Conservation (phyloP, 2,888 invertebrate species). For the Dexiosoma caninum region DNA sequence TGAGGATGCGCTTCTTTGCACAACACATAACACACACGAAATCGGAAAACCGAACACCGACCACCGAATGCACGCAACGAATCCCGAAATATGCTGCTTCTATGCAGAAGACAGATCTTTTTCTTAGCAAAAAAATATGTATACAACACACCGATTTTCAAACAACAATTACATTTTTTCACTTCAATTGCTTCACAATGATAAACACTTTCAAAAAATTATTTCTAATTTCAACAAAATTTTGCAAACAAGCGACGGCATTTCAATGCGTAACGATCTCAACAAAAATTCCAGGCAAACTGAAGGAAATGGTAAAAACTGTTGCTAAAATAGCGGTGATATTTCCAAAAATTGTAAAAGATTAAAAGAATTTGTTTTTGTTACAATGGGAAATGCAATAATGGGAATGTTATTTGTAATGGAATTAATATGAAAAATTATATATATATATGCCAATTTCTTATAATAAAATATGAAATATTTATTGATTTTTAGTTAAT, state of each 20-base stretch:
- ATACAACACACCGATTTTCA: background rate
- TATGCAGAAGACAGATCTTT: background rate
- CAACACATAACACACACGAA: background rate
- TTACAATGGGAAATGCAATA: background rate
- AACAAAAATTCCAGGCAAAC: background rate
- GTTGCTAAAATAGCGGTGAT: background rate
- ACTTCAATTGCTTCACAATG: too few relatives aligned
- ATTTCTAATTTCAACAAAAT: background rate
- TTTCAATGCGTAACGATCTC: background rate
- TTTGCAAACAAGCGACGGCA: too few relatives aligned
- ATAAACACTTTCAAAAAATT: too few relatives aligned
- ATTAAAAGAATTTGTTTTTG: slow-evolving; percentile 1
- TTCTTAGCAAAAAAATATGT: background rate
- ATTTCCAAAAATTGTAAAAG: background rate
- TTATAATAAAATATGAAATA: too few relatives aligned
- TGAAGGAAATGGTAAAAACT: background rate
- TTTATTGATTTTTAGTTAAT: too few relatives aligned
- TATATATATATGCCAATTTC: too few relatives aligned
- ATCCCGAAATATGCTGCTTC: background rate
- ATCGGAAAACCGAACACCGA: too few relatives aligned
- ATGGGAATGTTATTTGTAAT: too few relatives aligned
- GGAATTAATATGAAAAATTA: too few relatives aligned
- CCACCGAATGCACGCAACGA: background rate
- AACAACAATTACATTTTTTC: background rate
- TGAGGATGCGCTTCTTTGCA: background rate